phyloP scores from a whole-genome alignment of 2,888 invertebrate genomes.

The Scelioninae gen. 2 region DNA sequence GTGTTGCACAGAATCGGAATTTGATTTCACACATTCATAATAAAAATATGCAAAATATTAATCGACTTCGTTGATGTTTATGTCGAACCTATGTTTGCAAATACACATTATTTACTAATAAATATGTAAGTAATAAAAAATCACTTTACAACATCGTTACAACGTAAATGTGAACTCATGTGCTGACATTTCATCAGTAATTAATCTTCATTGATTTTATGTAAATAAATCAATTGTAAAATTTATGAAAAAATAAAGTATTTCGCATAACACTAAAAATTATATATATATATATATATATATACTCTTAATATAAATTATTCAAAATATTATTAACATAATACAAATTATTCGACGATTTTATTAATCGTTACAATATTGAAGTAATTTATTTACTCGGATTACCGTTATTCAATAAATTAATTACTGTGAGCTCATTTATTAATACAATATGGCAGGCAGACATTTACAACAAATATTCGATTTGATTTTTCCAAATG shows the following conservation, averaged over 20 bases:
- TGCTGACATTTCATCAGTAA: slow-evolving; percentile 15
- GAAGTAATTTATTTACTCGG: too few relatives aligned
- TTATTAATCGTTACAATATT: too few relatives aligned
- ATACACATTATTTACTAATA: slow-evolving; percentile 29
- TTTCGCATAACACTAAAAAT: background rate
- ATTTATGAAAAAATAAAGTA: slow-evolving; percentile 3
- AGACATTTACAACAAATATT: slow-evolving; percentile 12
- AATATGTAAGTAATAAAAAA: slow-evolving; percentile 42
- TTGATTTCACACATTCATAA: slow-evolving; percentile 18
- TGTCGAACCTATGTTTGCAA: background rate
- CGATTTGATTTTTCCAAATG: slow-evolving; percentile 1
- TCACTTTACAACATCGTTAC: slow-evolving; percentile 16
- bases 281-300: slow-evolving; percentile 2
- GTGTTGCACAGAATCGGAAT: slow-evolving; percentile 21
- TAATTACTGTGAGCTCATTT: slow-evolving; percentile 33
- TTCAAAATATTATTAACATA: background rate
- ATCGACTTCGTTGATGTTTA: slow-evolving; percentile 10
- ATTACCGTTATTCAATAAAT: slow-evolving; percentile 12
- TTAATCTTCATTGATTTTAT: too few relatives aligned
- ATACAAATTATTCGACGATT: too few relatives aligned
- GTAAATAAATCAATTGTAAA: slow-evolving; percentile 3
- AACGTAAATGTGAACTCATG: slow-evolving; percentile 16
- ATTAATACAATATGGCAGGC: slow-evolving; percentile 25
- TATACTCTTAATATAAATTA: background rate
- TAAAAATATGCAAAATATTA: slow-evolving; percentile 31